Percentiles rank a stretch among this genome's conserved stretches.
Conservation (phyloP, 1,140 invertebrate genomes). For the Piezodorus guildinii region DNA sequence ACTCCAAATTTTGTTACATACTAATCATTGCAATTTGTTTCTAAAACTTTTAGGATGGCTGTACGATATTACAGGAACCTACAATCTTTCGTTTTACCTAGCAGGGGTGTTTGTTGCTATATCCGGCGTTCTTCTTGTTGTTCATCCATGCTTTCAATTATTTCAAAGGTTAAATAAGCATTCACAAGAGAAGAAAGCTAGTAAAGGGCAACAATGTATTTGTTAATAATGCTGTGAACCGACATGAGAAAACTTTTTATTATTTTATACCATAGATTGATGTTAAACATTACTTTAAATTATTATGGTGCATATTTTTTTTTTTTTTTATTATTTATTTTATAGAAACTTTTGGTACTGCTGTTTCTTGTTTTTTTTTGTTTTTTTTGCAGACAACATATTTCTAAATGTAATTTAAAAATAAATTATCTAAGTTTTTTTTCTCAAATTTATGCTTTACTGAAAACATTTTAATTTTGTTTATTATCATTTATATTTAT, state of each 20-base stretch:
- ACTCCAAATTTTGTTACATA: too few species aligned
- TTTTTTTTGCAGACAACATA: too few species aligned
- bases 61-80: conserved; percentile 62
- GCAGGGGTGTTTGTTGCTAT: conserved; percentile 74
- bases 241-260: too few species aligned
- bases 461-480: too few species aligned
- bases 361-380: too few species aligned
- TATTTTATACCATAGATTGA: too few species aligned
- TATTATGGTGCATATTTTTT: neutral
- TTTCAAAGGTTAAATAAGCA: neutral
- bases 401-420: too few species aligned
- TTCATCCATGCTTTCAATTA: conserved; percentile 39
- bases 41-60: conserved; percentile 54
- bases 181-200: conserved; percentile 6
- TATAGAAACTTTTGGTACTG: too few species aligned
- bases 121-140: conserved; percentile 65
- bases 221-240: too few species aligned
- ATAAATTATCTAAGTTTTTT: too few species aligned
- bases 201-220: neutral
- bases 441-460: too few species aligned
- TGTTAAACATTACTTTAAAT: neutral
- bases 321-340: neutral
- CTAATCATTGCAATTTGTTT: neutral
- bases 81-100: conserved; percentile 75
- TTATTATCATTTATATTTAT: too few species aligned